A percentile compares a stretch with the other conserved stretches of the same genome.
Conservation (phyloP, 1,140 invertebrate genomes). For the Meloidogyne exigua region DNA sequence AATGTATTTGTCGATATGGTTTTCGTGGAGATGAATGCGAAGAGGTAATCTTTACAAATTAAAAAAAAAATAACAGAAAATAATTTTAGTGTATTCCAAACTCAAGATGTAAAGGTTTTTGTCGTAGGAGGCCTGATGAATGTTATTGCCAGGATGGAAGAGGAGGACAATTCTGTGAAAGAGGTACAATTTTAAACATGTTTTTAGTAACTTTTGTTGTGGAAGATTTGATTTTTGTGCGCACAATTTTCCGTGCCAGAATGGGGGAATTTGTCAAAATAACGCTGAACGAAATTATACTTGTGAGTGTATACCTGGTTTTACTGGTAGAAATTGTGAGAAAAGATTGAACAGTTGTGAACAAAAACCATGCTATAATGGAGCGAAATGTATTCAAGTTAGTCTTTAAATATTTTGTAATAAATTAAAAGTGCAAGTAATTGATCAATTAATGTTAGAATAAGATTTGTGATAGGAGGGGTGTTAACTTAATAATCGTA, state of each 20-base stretch:
- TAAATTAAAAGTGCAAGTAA: no score
- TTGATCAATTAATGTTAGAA: no score
- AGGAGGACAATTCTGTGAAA: conserved; percentile 32
- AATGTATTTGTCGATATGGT: conserved; percentile 28
- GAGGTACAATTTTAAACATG: conserved; percentile 10
- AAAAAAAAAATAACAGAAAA: no score
- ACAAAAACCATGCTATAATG: conserved; percentile 38
- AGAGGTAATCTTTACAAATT: conserved; percentile 3
- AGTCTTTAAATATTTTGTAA: no score
- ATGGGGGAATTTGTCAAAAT: conserved; percentile 34
- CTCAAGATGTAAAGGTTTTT: conserved; percentile 24
- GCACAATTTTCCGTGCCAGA: conserved; percentile 29
- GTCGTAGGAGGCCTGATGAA: conserved; percentile 1
- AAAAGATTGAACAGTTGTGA: conserved; percentile 23
- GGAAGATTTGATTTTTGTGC: conserved; percentile 33
- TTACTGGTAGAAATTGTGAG: conserved; percentile 54
- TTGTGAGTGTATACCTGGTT: conserved; percentile 60
- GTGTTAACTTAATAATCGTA: no score
- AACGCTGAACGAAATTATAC: conserved; percentile 55
- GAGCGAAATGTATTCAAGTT: conserved; percentile 26
- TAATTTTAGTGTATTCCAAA: conserved; percentile 28
- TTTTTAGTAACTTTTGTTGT: background rate
- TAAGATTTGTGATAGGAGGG: no score
- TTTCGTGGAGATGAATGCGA: conserved; percentile 28
- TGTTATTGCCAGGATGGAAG: conserved; percentile 27